A percentile compares a stretch with the other conserved stretches of the same genome.
These are phyloP conservation scores for Megalops cyprinoides DNA, from an alignment of 2,797 vertebrate species.

Conservation along the genomic window DNA sequence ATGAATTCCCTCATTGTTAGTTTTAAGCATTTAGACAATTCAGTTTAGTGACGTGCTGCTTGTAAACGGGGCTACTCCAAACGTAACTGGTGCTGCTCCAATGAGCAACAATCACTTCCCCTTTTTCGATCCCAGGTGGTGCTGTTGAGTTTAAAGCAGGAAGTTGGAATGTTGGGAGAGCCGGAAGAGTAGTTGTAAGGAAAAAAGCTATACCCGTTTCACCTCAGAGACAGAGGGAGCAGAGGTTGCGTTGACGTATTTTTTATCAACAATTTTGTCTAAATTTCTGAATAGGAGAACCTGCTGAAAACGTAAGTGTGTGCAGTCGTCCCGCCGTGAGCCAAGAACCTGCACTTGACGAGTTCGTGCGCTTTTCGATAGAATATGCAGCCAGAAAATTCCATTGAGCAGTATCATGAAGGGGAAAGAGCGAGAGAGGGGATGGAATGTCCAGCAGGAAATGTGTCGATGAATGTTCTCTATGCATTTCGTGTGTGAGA, in stretches of 20 bases:
- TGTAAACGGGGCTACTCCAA: too few relatives aligned
- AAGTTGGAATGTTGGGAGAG: slow-evolving; percentile 67
- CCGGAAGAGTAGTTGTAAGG: slow-evolving; percentile 43
- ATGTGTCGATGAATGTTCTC: slow-evolving; percentile 33
- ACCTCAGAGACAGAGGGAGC: background rate
- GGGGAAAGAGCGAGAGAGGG: slow-evolving; percentile 40
- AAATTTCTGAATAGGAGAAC: background rate
- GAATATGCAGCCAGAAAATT: background rate
- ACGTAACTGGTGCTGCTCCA: too few relatives aligned
- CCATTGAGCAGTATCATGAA: slow-evolving; percentile 16
- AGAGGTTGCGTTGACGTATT: background rate
- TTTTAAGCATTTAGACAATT: too few relatives aligned
- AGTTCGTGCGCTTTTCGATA: background rate
- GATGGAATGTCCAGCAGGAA: slow-evolving; percentile 59
- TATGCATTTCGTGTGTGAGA: background rate
- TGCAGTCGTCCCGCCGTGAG: background rate
- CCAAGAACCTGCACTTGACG: too few relatives aligned
- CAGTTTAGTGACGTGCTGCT: too few relatives aligned
- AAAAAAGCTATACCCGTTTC: slow-evolving; percentile 28
- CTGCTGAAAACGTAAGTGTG: slow-evolving; percentile 32
- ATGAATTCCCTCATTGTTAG: too few relatives aligned
- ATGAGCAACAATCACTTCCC: background rate
- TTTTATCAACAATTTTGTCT: background rate
- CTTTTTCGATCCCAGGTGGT: slow-evolving; percentile 26
- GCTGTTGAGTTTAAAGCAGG: slow-evolving; percentile 54